phyloP scores from a whole-genome alignment of 2,888 invertebrate genomes.

The Endomychus coccineus region DNA sequence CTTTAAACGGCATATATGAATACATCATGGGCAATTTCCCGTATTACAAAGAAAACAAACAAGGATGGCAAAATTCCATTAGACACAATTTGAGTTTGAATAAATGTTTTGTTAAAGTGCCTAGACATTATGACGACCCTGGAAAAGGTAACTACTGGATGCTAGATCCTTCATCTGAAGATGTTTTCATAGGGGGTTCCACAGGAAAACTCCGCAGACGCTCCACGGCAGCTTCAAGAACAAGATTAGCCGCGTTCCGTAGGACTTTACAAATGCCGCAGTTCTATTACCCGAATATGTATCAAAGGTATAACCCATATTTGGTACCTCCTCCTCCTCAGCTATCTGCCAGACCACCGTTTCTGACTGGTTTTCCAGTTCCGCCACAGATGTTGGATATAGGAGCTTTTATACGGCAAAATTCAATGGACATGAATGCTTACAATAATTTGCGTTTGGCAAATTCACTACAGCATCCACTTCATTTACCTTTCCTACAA shows the following conservation, averaged over 20 bases:
- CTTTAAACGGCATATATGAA: constrained; percentile 95
- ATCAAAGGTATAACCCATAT: constrained; percentile 56
- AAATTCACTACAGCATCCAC: constrained; percentile 29
- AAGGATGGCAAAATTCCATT: constrained; percentile 99
- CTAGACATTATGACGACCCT: constrained; percentile 96
- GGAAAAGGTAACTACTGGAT: constrained; percentile 99
- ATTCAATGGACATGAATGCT: constrained; percentile 29
- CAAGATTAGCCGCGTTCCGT: constrained; percentile 83
- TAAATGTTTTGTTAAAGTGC: constrained; percentile 97
- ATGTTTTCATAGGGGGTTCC: constrained; percentile 96
- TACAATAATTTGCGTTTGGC: constrained; percentile 31
- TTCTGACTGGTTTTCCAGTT: constrained; percentile 45
- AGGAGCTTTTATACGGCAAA: constrained; percentile 30
- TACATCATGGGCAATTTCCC: constrained; percentile 99
- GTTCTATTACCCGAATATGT: constrained; percentile 49
- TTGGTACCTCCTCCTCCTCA: constrained; percentile 59
- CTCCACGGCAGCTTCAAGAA: constrained; percentile 84
- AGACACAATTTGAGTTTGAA: constrained; percentile 94
- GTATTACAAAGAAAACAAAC: constrained; percentile 95
- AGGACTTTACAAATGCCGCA: constrained; percentile 63
- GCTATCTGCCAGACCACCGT: constrained; percentile 47
- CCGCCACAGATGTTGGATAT: constrained; percentile 16
- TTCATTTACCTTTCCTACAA: constrained; percentile 28
- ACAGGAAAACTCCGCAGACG: constrained; percentile 91
- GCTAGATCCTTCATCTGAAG: constrained; percentile 94